A percentile compares a stretch with the other conserved stretches of the same genome.
phyloP scores from a whole-genome alignment of 2,113 vertebrate species.

The Microcebus lehilahytsara region DNA sequence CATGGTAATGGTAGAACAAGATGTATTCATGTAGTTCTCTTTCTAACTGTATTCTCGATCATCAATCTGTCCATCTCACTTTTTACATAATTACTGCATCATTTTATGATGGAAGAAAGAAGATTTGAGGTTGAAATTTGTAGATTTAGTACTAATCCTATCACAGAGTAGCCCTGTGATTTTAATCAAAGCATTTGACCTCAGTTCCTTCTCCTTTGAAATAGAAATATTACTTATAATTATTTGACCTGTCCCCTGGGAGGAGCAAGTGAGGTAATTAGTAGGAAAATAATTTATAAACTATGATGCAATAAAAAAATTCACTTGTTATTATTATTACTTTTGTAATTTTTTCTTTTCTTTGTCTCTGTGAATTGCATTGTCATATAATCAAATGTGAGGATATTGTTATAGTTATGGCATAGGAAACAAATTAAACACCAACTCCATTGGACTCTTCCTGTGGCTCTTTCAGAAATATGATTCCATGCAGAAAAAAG shows the following conservation, averaged over 20 bases:
- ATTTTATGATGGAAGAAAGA: background rate
- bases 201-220: conserved; percentile 7
- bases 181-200: conserved; percentile 41
- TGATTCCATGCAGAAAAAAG: background rate
- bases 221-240: conserved; percentile 37
- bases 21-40: background rate
- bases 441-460: background rate
- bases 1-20: background rate
- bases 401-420: background rate
- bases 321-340: background rate
- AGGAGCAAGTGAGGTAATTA: background rate
- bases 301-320: conserved; percentile 34
- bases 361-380: background rate
- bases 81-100: background rate
- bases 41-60: background rate
- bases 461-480: background rate
- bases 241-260: conserved; percentile 28
- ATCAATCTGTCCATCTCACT: background rate
- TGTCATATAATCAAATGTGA: background rate
- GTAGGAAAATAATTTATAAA: conserved; percentile 50
- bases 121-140: background rate
- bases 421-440: background rate
- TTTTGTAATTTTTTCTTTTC: background rate
- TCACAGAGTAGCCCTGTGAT: background rate
- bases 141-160: background rate